These are phyloP conservation scores for Shinisaurus crocodilurus DNA, from an alignment of 2,113 vertebrate genomes.

Conservation along the genomic window DNA sequence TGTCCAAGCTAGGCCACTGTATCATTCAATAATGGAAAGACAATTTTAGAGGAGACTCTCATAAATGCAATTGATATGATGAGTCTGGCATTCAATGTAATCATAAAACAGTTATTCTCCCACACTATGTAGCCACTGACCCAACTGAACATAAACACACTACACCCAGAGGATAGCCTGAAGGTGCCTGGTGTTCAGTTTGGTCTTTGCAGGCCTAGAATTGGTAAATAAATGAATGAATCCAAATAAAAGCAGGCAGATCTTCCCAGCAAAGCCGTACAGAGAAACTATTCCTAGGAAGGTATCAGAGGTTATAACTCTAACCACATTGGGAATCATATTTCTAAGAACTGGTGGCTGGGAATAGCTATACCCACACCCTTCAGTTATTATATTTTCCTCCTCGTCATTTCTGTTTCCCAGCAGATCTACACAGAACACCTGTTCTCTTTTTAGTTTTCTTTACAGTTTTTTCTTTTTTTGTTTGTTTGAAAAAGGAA, in stretches of 20 bases:
- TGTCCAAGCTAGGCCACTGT: neutral
- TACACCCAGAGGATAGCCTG: neutral
- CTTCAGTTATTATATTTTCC: neutral
- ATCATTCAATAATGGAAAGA: neutral
- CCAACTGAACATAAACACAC: neutral
- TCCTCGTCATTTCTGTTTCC: neutral
- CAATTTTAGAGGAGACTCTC: neutral
- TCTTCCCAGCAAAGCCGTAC: neutral
- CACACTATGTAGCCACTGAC: neutral
- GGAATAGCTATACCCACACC: neutral
- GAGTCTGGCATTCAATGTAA: neutral
- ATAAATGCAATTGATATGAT: neutral
- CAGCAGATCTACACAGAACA: neutral
- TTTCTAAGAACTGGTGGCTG: neutral
- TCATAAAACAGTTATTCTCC: neutral
- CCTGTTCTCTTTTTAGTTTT: neutral
- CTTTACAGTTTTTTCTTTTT: neutral
- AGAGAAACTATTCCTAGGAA: neutral
- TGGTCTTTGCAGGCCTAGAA: neutral
- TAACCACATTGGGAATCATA: neutral
- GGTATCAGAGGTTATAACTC: neutral
- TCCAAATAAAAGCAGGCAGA: neutral
- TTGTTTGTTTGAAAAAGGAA: too few relatives aligned
- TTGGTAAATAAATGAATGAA: neutral
- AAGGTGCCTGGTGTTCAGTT: neutral